Percentiles rank a stretch among this genome's conserved stretches.
These are phyloP conservation scores for Drosophila sechellia DNA, from an alignment of 1,140 invertebrate genomes.

Conservation along the genomic window DNA sequence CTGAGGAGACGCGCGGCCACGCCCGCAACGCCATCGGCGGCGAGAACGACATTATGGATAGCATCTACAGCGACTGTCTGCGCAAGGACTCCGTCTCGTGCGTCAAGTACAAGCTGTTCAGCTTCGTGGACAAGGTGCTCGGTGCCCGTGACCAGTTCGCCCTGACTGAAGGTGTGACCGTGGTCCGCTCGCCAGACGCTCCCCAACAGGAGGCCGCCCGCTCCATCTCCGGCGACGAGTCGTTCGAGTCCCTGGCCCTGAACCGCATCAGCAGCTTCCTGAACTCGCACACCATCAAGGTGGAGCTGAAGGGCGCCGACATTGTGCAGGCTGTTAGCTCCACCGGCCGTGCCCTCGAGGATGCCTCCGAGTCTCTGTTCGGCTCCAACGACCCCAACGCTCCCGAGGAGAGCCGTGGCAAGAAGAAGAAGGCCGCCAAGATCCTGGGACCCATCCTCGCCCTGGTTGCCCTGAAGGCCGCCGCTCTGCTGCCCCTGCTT, in stretches of 20 bases:
- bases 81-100: slow-evolving; percentile 92
- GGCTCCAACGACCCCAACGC: slow-evolving; percentile 85
- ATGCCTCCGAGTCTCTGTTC: slow-evolving; percentile 88
- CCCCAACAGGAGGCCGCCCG: slow-evolving; percentile 88
- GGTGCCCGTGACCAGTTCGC: slow-evolving; percentile 91
- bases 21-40: slow-evolving; percentile 87
- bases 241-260: slow-evolving; percentile 88
- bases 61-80: slow-evolving; percentile 90
- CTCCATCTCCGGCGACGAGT: slow-evolving; percentile 87
- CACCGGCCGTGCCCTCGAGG: slow-evolving; percentile 90
- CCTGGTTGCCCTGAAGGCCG: slow-evolving; percentile 90
- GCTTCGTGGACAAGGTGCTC: slow-evolving; percentile 92
- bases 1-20: slow-evolving; percentile 87
- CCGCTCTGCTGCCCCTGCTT: slow-evolving; percentile 90
- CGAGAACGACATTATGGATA: slow-evolving; percentile 91
- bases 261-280: slow-evolving; percentile 90
- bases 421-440: slow-evolving; percentile 92
- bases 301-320: slow-evolving; percentile 93
- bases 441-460: slow-evolving; percentile 91
- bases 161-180: slow-evolving; percentile 91
- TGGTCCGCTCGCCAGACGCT: slow-evolving; percentile 89
- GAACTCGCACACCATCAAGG: slow-evolving; percentile 91
- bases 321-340: slow-evolving; percentile 91
- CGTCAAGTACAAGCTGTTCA: slow-evolving; percentile 93
- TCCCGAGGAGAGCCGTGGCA: slow-evolving; percentile 89